Evolutionary conservation across 2,113 vertebrate genomes (phyloP).

Genomic region (Salvelinus namaycush): DNA sequence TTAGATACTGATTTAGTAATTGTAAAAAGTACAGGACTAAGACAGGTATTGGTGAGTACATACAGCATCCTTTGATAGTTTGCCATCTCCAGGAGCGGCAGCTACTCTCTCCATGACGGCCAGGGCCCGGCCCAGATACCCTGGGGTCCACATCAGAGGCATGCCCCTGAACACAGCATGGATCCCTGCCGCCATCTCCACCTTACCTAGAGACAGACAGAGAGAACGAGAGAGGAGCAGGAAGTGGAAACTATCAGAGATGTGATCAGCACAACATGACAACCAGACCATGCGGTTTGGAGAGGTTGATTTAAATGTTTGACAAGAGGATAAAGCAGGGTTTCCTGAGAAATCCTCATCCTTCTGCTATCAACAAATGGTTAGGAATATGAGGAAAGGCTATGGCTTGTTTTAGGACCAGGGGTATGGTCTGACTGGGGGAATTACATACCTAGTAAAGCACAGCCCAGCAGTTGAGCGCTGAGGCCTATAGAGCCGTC

Average conservation of each 20-base stretch:
- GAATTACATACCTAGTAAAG: conserved; percentile 82
- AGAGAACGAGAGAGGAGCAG: no score
- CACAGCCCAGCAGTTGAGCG: conserved; percentile 84
- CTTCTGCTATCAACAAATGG: no score
- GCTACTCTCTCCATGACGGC: conserved; percentile 83
- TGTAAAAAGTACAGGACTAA: neutral
- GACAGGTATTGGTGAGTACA: conserved; percentile 42
- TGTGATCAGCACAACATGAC: no score
- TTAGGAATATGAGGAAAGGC: no score
- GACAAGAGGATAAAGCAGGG: no score
- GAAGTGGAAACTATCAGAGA: neutral
- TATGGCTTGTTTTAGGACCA: no score
- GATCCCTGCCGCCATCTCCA: conserved; percentile 85
- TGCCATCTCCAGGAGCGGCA: conserved; percentile 67
- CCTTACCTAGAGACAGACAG: conserved; percentile 77
- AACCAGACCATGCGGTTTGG: neutral
- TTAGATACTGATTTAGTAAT: neutral
- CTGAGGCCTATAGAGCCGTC: conserved; percentile 80
- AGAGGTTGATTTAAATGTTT: neutral
- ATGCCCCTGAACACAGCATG: conserved; percentile 84
- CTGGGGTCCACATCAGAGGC: conserved; percentile 88
- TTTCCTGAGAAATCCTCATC: no score
- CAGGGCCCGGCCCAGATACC: conserved; percentile 84
- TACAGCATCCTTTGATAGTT: conserved; percentile 84
- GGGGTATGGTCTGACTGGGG: neutral